Conservation (phyloP, 2,888 invertebrate species). For the Noctua fimbriata region DNA sequence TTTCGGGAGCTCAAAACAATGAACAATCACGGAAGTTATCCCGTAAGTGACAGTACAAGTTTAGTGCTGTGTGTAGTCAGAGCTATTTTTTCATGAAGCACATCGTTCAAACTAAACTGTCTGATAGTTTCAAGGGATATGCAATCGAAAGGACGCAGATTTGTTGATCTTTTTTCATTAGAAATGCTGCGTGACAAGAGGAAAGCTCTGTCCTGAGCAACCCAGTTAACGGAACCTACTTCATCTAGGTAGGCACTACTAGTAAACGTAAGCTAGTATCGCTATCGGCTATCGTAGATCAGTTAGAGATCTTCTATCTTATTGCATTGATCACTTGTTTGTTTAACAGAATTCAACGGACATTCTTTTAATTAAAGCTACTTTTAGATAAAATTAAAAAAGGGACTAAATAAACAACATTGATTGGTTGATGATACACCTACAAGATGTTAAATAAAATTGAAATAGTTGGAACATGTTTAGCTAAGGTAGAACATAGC, state of each 20-base stretch:
- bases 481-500: neutral
- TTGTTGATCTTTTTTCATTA: neutral
- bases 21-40: no score
- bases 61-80: neutral
- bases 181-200: neutral
- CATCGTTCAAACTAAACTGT: neutral
- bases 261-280: neutral
- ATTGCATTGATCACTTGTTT: neutral
- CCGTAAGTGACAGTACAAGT: no score
- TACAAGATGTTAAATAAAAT: no score
- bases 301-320: neutral
- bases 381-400: no score
- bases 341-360: no score
- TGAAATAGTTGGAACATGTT: no score
- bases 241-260: neutral
- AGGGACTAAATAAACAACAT: neutral
- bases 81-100: neutral
- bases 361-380: no score
- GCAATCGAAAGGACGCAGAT: neutral
- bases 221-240: neutral
- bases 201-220: neutral
- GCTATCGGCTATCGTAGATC: neutral
- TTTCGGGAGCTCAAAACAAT: no score
- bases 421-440: slow-evolving; percentile 1
- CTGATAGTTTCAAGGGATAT: neutral